A percentile compares a stretch with the other conserved stretches of the same genome.
phyloP scores from a whole-genome alignment of 2,113 vertebrate genomes.

The Pelmatolapia mariae region DNA sequence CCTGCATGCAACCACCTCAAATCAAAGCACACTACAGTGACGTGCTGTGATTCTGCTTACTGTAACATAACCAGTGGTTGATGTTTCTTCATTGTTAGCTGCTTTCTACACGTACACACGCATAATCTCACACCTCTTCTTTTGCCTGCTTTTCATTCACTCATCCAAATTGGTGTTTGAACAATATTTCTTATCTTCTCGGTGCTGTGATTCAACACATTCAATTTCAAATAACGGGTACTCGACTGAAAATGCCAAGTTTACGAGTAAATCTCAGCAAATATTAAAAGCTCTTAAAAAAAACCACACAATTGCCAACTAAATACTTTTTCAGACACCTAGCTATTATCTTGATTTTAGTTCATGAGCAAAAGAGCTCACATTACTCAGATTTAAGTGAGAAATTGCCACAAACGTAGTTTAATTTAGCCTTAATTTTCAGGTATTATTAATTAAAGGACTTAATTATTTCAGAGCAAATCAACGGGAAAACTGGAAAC shows the following conservation, averaged over 20 bases:
- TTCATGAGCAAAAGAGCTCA: neutral
- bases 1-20: neutral
- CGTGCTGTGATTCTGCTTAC: neutral
- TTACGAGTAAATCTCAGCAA: neutral
- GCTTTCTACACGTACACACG: neutral
- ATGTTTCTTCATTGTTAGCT: neutral
- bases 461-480: neutral
- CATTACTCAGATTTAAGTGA: neutral
- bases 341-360: neutral
- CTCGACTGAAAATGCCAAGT: neutral
- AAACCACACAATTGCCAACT: neutral
- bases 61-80: neutral
- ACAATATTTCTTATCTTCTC: neutral
- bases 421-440: neutral
- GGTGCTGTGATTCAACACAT: neutral
- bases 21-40: neutral
- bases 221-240: neutral
- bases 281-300: neutral
- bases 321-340: neutral
- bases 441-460: neutral
- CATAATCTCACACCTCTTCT: neutral
- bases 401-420: neutral
- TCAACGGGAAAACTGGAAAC: neutral
- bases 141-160: neutral
- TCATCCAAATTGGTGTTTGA: neutral